Evolutionary conservation across 1,140 invertebrate species (phyloP), one percentile per base, ranked within the genome.

Genomic region (Mercenaria mercenaria): DNA sequence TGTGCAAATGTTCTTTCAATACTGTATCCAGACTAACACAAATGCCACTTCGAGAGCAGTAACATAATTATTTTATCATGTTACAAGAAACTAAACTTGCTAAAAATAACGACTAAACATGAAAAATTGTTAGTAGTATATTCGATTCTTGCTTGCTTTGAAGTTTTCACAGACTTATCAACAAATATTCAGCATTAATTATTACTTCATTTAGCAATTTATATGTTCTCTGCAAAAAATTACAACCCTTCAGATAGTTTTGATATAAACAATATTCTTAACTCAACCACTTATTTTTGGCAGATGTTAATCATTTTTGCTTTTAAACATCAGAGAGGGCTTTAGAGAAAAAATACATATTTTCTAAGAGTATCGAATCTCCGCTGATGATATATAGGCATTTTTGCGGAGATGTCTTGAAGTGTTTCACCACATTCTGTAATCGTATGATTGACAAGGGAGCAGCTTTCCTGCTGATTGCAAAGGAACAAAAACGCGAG

Each of bases 291-390:
- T 84, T 72, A 72, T 26, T 3, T 20, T 29, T 29, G 80, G 43
- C 82, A 84, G 56, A 84, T 84, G 82, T 6, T 84, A 84, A 72
- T 67, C 43, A 84, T 72, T 84, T 43, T 72, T 67, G 82, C 61
- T 84, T 84, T 84, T 84, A 52, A 69, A 79, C 47, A 56, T 79
- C 76, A 79, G 76, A 79, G 67, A 69, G 11, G 10, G 32, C 26
- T 37, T 72, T 72, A 41, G 26, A 37, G 39, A 29, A 52, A 72
- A 72, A 84, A 84, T 18, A 72, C 39, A 84, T 47, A 84, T 67
- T 84, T 84, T 32, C 23, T n/a, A 84, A 47, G 61, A 72, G 67
- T 84, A 84, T 84, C 82, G 34, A 84, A 43, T 84, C 82, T 29
- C 82, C 20, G 20, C 8, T 52, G 67, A 43, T 84, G 82, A 84